Evolutionary conservation across 2,113 vertebrate species (phyloP).

Genomic region (Hyperopisus bebe): DNA sequence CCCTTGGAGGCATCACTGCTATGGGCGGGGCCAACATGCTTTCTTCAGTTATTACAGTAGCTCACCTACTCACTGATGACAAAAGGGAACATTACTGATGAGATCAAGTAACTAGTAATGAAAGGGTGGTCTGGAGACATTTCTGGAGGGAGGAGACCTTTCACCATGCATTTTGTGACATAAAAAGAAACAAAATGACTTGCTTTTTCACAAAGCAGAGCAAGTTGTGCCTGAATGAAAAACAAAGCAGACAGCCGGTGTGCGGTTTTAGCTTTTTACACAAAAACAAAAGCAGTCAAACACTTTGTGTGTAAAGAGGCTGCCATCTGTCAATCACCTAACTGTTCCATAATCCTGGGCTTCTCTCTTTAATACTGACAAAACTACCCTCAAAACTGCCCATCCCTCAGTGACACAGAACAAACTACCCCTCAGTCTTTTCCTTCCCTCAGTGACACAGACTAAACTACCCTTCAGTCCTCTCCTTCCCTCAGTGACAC

Average conservation of each 20-base stretch:
- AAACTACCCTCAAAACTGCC: neutral
- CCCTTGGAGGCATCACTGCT: neutral
- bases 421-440: neutral
- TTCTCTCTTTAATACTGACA: neutral
- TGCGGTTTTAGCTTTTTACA: slow-evolving; percentile 4
- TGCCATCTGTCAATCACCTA: neutral
- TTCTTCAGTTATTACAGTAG: neutral
- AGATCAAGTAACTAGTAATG: neutral
- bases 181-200: neutral
- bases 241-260: neutral
- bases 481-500: neutral
- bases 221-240: neutral
- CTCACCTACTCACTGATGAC: neutral
- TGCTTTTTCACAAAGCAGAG: neutral
- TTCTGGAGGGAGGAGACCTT: neutral
- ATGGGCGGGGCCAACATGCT: neutral
- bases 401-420: neutral
- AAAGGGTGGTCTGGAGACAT: neutral
- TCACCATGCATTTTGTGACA: neutral
- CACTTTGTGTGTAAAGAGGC: neutral
- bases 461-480: neutral
- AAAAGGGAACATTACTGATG: neutral
- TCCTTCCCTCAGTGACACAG: neutral
- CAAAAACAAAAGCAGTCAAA: neutral
- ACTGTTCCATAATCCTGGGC: neutral